A percentile compares a stretch with the other conserved stretches of the same genome.
Conservation (phyloP, 2,797 vertebrate species). For the Hybognathus amarus region DNA sequence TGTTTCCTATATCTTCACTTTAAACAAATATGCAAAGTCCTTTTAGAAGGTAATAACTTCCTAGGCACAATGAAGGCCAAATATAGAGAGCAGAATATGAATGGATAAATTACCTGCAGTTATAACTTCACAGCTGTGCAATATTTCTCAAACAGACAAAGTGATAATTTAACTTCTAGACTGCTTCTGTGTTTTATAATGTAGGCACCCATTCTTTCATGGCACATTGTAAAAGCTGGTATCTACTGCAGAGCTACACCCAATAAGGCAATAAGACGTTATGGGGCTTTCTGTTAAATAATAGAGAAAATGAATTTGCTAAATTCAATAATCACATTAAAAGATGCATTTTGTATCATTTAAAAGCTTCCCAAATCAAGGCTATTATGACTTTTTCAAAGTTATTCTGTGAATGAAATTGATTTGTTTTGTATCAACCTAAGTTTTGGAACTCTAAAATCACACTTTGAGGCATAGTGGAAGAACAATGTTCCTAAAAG, state of each 20-base stretch:
- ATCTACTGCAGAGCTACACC: conserved; percentile 42
- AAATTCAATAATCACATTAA: conserved; percentile 37
- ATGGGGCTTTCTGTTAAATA: conserved; percentile 24
- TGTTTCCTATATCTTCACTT: conserved; percentile 46
- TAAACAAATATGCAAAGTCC: conserved; percentile 48
- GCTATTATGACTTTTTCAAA: conserved; percentile 21
- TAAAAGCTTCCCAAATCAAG: conserved; percentile 20
- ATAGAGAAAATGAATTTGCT: conserved; percentile 15
- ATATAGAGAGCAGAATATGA: conserved; percentile 51
- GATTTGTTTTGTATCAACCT: background rate
- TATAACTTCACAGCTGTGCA: conserved; percentile 57
- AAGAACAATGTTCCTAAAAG: background rate
- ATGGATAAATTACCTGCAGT: conserved; percentile 50
- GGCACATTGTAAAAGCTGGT: conserved; percentile 42
- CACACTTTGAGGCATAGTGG: background rate
- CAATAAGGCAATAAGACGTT: conserved; percentile 1
- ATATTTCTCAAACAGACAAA: conserved; percentile 51
- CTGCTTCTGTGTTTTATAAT: conserved; percentile 52
- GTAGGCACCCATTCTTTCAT: conserved; percentile 38
- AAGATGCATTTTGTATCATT: background rate
- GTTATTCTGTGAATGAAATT: background rate
- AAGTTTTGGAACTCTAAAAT: background rate
- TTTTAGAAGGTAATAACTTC: conserved; percentile 54
- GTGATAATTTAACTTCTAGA: conserved; percentile 60
- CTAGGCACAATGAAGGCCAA: conserved; percentile 42